phyloP scores from a whole-genome alignment of 2,888 invertebrate species.

The Molanna angustata region DNA sequence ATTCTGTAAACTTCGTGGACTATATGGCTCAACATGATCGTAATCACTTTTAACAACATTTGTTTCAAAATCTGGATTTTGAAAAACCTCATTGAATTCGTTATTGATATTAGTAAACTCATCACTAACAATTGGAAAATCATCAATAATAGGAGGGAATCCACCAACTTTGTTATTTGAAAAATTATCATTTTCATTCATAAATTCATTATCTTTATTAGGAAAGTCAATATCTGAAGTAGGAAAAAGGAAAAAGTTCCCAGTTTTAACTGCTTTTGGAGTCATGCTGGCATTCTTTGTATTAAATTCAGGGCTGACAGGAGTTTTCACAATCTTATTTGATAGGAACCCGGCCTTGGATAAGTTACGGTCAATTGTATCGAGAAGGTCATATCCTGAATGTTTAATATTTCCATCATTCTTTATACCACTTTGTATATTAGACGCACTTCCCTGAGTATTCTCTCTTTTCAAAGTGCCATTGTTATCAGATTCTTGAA shows the following conservation, averaged over 20 bases:
- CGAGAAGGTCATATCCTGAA: conserved; percentile 24
- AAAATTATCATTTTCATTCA: too few species aligned
- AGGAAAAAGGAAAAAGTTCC: conserved; percentile 23
- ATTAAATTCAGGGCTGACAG: conserved; percentile 25
- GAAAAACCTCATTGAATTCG: conserved; percentile 2
- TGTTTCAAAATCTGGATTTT: neutral
- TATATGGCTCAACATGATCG: conserved; percentile 9
- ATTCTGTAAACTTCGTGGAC: conserved; percentile 23
- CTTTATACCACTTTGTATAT: conserved; percentile 7
- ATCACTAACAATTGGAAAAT: too few species aligned
- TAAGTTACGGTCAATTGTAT: conserved; percentile 28
- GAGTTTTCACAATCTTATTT: conserved; percentile 4
- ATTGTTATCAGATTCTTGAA: conserved; percentile 2
- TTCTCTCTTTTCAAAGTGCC: conserved; percentile 18
- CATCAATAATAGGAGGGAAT: too few species aligned
- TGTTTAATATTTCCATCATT: conserved; percentile 16
- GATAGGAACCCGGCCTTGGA: conserved; percentile 19
- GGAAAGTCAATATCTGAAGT: too few species aligned
- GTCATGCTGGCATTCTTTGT: conserved; percentile 30
- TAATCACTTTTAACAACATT: conserved; percentile 11
- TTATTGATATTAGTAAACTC: conserved; percentile 5
- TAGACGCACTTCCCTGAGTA: conserved; percentile 7
- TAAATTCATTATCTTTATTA: conserved; percentile 11
- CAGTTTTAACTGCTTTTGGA: conserved; percentile 25
- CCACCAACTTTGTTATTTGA: too few species aligned